Base-by-base conservation (phyloP, 2,888 invertebrate genomes). In the Netelia melanura region DNA sequence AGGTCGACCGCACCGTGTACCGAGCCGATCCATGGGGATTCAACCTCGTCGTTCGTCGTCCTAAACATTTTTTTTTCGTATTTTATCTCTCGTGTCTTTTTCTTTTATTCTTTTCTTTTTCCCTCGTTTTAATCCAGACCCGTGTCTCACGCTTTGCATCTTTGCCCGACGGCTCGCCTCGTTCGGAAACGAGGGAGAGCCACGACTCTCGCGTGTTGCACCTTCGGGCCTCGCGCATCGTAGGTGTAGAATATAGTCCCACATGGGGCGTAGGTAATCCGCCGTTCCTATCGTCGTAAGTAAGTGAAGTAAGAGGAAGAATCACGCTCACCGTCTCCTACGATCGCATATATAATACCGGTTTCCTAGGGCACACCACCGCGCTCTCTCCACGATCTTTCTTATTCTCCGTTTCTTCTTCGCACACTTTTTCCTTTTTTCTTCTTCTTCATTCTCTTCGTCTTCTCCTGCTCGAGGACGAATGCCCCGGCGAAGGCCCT, bases 301-400 rank as follows among this genome's bases (percentile, higher is more conserved):
- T 76, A 82, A 83, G 67, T 67, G 65, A 80, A 74, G 74, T 74
- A 74, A 56, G 75, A 81, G 68, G 77, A 85, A 81, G 81, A 76
- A 87, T 83, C 70, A 81, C 74, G 86, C 79, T 84, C 38, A 38
- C 38, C 72, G 86, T 80, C 81, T 79, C 75, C 54, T 25, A 75
- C 76, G 79, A 80, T 86, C 83, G 86, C 85, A 38, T 38, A 38
- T 38, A 86, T 87, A 86, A 88, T 88, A 88, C 88, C 88, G 88
- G 88, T 88, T 88, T 88, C 78, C 65, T 85, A 82, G 82, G 77
- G 72, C 76, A 71, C 54, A 81, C 61, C 54, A 81, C 61, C 10
- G 30, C 71, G 25, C 61, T 44, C 76, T 77, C 80, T 65, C 21
- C 67, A n/a, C 72, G 56, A 65, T 56, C 21, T 52, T 68, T 75